Percentiles rank a stretch among this genome's conserved stretches.
These are phyloP conservation scores for Sphaeramia orbicularis DNA, from an alignment of 2,797 vertebrate genomes.

Conservation along the genomic window DNA sequence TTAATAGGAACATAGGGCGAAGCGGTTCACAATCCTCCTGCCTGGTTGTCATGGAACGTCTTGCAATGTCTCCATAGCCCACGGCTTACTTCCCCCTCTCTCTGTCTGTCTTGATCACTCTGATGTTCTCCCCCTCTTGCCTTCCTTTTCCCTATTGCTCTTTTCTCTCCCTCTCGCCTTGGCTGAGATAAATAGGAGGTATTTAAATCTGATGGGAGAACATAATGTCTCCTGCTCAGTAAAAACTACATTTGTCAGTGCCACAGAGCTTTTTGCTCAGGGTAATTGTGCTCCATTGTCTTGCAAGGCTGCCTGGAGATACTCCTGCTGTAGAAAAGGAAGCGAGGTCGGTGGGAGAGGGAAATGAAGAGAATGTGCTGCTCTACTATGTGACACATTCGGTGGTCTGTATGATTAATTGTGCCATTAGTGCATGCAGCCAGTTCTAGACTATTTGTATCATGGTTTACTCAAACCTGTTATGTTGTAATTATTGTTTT, in stretches of 20 bases:
- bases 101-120: constrained; percentile 64
- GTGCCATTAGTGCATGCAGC: constrained; percentile 67
- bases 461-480: constrained; percentile 19
- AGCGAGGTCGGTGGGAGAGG: constrained; percentile 61
- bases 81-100: constrained; percentile 55
- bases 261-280: constrained; percentile 79
- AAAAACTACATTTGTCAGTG: constrained; percentile 88
- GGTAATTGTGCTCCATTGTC: constrained; percentile 84
- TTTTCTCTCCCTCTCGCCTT: constrained; percentile 50
- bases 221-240: constrained; percentile 81
- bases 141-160: constrained; percentile 38
- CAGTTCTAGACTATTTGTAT: constrained; percentile 48
- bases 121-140: constrained; percentile 51
- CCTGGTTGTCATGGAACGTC: constrained; percentile 82
- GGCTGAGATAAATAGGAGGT: constrained; percentile 83
- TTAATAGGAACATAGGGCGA: constrained; percentile 59
- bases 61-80: constrained; percentile 67
- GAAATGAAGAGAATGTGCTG: constrained; percentile 73
- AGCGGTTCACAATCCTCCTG: constrained; percentile 73
- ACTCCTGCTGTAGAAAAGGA: constrained; percentile 70
- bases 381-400: constrained; percentile 67
- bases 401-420: constrained; percentile 74
- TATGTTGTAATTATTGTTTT: constrained; percentile 43
- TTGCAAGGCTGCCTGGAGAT: constrained; percentile 78
- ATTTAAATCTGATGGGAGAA: constrained; percentile 84